Evolutionary conservation across 2,113 vertebrate species (phyloP), one percentile per base, ranked within the genome.

Genomic region (Calyptomena viridis): DNA sequence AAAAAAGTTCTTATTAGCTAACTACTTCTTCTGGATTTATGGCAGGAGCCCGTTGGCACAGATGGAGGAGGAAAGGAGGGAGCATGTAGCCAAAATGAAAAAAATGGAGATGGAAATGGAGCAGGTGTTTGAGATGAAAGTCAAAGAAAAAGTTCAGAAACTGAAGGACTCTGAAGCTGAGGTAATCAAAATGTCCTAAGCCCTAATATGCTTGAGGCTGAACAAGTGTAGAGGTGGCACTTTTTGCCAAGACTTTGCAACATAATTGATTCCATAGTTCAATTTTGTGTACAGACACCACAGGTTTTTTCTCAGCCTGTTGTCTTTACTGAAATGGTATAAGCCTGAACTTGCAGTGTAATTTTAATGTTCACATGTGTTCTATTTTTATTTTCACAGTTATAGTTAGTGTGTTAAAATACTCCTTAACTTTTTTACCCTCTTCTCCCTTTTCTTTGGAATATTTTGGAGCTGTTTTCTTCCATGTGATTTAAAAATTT

Each of bases 51-150:
- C 99, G 0, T 96, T 99, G 96, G 99, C 99, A 91, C 99, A 99
- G 96, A 99, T 99, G 99, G 99, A 99, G 95, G 99, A 99, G 96
- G 99, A 99, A 95, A 97, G 99, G 93, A 98, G 99, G 89, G 99
- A 99, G 91, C 99, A 99, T 18, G 99, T 99, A 96, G 94, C 99
- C 52, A 99, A 99, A 97, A 99, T 99, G 99, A 99, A 99, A 96
- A 99, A 99, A 96, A 99, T 99, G 99, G 99, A 99, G 95, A 99
- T 99, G 99, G 99, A 99, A 94, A 99, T 99, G 99, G 99, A 99
- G 62, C 99, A 99, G 95, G 99, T 99, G 93, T 99, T 99, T 94
- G 99, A 99, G 96, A 99, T 99, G 99, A 99, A 99, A 97, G 99
- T 99, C 96, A 99, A 99, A 98, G 99, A 99, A 94, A 99, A 99